Percentiles rank a stretch among this genome's conserved stretches.
phyloP scores from a whole-genome alignment of 2,113 vertebrate genomes.

The Chaenocephalus aceratus region DNA sequence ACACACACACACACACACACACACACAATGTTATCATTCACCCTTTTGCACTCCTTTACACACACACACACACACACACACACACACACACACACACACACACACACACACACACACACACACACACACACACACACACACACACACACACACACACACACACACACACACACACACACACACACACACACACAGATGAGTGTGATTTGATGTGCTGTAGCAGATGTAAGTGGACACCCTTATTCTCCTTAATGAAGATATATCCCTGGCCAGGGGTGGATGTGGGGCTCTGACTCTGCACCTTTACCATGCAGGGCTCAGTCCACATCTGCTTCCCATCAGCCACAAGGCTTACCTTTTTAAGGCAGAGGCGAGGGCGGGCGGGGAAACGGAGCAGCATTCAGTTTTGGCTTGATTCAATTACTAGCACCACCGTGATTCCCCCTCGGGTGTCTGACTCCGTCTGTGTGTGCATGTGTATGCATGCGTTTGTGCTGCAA shows the following conservation, averaged over 20 bases:
- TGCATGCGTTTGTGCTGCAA: conserved; percentile 59
- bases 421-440: conserved; percentile 87
- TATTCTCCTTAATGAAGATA: conserved; percentile 84
- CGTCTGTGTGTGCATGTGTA: conserved; percentile 44
- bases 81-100: conserved; percentile 32
- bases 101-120: conserved; percentile 1
- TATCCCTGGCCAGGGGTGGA: conserved; percentile 84
- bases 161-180: conserved; percentile 48
- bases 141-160: conserved; percentile 49
- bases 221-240: conserved; percentile 80
- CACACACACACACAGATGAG: conserved; percentile 68
- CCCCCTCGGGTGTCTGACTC: conserved; percentile 80
- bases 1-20: too few relatives aligned
- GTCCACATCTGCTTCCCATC: conserved; percentile 88
- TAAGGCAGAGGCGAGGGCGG: conserved; percentile 70
- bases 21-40: too few relatives aligned
- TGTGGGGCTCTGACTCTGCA: conserved; percentile 82
- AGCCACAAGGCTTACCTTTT: conserved; percentile 85
- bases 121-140: conserved; percentile 57
- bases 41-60: neutral
- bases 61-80: conserved; percentile 40
- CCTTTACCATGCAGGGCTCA: conserved; percentile 80
- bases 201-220: conserved; percentile 81
- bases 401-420: conserved; percentile 91
- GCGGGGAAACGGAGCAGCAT: conserved; percentile 56